These are phyloP conservation scores for Caracal caracal DNA, from an alignment of 2,113 vertebrate genomes.

Conservation along the genomic window DNA sequence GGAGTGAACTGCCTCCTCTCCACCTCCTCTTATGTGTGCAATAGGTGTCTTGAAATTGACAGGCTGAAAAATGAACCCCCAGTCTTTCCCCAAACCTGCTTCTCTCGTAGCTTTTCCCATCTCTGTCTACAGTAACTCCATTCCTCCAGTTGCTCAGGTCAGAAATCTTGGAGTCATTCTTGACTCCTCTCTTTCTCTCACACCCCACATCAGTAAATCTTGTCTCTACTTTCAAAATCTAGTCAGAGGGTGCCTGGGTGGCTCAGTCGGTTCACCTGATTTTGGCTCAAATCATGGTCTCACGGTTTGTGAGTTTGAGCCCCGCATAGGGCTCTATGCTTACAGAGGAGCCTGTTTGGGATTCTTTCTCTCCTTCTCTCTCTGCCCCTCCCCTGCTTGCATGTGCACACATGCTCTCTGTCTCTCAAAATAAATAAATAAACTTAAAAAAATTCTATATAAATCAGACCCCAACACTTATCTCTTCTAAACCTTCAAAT, in stretches of 20 bases:
- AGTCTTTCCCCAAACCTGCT: not conserved
- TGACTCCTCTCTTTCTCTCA: not conserved
- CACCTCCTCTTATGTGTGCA: not conserved
- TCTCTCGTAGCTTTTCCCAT: not conserved
- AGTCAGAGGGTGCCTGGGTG: not conserved
- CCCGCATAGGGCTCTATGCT: not conserved
- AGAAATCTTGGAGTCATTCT: not conserved
- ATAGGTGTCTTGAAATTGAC: not conserved
- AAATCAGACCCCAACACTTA: not conserved
- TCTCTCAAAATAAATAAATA: not conserved
- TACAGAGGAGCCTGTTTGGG: not conserved
- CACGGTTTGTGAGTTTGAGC: not conserved
- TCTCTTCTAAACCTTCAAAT: not conserved
- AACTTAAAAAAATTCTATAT: not conserved
- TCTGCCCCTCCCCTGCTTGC: not conserved
- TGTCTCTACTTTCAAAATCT: conserved; percentile 37
- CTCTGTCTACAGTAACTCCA: not conserved
- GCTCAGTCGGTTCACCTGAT: not conserved
- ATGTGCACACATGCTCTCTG: not conserved
- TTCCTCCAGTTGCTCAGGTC: not conserved
- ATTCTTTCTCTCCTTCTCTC: not conserved
- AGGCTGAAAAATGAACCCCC: not conserved
- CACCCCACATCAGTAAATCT: not conserved
- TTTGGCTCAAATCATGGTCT: not conserved
- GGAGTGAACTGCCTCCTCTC: not conserved